phyloP scores from a whole-genome alignment of 2,888 invertebrate genomes.

The Cataglyphis livida region DNA sequence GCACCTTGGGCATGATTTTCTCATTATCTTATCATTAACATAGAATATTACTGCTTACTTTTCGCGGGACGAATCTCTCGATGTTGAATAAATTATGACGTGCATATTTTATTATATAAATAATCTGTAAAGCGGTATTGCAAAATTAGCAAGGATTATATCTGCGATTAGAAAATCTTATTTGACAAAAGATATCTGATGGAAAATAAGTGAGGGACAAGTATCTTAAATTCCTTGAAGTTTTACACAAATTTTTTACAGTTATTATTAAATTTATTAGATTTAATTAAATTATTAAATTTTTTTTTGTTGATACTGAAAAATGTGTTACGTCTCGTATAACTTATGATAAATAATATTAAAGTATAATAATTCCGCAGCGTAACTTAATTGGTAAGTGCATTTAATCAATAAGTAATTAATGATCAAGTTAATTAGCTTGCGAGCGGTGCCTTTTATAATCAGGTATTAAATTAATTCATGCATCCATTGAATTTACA shows the following conservation, averaged over 20 bases:
- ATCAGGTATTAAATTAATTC: conserved; percentile 34
- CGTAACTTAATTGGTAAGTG: background rate
- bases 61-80: background rate
- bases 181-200: background rate
- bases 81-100: background rate
- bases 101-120: background rate
- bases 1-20: background rate
- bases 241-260: background rate
- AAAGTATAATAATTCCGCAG: background rate
- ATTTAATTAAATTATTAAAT: background rate
- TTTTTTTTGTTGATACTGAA: background rate
- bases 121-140: background rate
- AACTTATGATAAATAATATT: conserved; percentile 1
- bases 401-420: conserved; percentile 35
- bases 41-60: background rate
- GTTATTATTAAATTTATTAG: background rate
- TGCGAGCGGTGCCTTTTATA: conserved; percentile 9
- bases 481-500: conserved; percentile 32
- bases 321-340: background rate
- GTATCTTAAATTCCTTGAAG: background rate
- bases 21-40: background rate
- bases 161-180: background rate
- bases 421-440: conserved; percentile 43
- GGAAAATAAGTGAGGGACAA: background rate
- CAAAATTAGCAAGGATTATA: background rate